Conservation (phyloP, 2,797 vertebrate genomes). For the Naso thynnoides region DNA sequence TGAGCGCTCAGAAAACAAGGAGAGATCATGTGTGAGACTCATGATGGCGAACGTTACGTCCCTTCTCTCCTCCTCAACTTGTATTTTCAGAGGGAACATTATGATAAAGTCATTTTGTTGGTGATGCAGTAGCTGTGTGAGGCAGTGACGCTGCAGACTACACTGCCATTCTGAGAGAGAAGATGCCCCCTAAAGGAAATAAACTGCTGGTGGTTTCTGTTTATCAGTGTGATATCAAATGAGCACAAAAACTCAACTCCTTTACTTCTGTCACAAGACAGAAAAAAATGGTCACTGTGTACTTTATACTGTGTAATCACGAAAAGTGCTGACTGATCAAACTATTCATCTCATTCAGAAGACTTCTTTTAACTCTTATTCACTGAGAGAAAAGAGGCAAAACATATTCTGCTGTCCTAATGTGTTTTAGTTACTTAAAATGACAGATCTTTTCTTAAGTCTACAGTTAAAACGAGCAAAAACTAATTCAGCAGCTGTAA, state of each 20-base stretch:
- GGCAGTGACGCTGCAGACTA: neutral
- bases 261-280: too few relatives aligned
- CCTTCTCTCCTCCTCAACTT: neutral
- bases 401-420: too few relatives aligned
- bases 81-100: neutral
- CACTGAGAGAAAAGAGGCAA: neutral
- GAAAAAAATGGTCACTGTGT: too few relatives aligned
- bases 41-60: neutral
- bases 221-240: too few relatives aligned
- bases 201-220: neutral
- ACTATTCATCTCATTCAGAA: neutral
- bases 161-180: neutral
- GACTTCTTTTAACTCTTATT: too few relatives aligned
- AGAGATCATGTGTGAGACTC: neutral
- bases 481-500: neutral
- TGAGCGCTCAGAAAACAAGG: neutral
- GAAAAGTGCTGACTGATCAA: too few relatives aligned
- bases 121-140: neutral
- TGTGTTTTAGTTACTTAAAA: too few relatives aligned
- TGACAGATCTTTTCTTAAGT: neutral
- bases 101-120: constrained; percentile 14
- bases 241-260: too few relatives aligned
- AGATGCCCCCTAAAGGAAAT: constrained; percentile 55
- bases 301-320: too few relatives aligned
- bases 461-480: neutral